Percentiles rank a stretch among this genome's conserved stretches.
These are phyloP conservation scores for Pachypeltis micranthus DNA, from an alignment of 1,140 invertebrate genomes.

Conservation along the genomic window DNA sequence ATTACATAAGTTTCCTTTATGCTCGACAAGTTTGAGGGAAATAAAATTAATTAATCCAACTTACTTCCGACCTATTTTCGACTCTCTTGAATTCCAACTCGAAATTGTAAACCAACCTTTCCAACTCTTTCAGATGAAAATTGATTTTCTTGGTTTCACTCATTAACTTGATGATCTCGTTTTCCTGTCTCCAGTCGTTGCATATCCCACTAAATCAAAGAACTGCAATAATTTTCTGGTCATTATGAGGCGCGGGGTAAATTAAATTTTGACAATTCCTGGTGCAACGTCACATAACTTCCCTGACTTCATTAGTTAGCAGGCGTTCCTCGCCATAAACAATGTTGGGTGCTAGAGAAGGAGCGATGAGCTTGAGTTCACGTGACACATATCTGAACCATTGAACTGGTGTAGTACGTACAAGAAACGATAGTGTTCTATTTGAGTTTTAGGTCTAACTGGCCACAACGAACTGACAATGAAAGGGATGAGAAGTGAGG, in stretches of 20 bases:
- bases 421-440: no score
- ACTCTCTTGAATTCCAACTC: neutral
- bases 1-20: neutral
- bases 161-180: neutral
- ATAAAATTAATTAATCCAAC: neutral
- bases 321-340: neutral
- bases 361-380: neutral
- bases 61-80: neutral
- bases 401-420: neutral
- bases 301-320: neutral
- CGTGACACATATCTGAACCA: neutral
- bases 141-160: neutral
- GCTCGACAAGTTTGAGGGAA: neutral
- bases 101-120: neutral
- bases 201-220: neutral
- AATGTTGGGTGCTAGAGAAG: neutral
- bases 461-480: no score
- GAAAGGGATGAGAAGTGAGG: no score
- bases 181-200: neutral
- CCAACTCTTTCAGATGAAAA: neutral
- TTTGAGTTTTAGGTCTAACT: no score
- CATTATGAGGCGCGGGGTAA: no score
- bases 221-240: neutral
- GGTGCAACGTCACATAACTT: neutral
- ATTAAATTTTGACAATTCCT: no score